These are phyloP conservation scores for Agapostemon virescens DNA, from an alignment of 2,888 invertebrate species.

Conservation along the genomic window DNA sequence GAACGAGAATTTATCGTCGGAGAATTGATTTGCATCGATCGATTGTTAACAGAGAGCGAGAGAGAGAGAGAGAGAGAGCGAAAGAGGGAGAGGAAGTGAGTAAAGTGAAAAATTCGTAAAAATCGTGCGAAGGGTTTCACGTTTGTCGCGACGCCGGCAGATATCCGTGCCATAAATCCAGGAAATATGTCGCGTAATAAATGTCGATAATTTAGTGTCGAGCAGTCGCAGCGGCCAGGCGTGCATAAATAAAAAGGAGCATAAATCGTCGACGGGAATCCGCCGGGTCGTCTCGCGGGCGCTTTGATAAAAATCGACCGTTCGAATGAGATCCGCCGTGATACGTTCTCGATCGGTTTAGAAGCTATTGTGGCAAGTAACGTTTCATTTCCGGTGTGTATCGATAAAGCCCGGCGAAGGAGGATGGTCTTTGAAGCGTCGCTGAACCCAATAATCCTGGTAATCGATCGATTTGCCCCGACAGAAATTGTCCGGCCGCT, in stretches of 20 bases:
- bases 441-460: constrained; percentile 35
- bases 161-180: not conserved
- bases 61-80: no score
- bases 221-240: not conserved
- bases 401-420: constrained; percentile 13
- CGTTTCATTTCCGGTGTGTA: constrained; percentile 26
- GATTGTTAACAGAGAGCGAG: not conserved
- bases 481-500: constrained; percentile 13
- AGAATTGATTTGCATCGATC: not conserved
- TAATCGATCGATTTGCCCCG: constrained; percentile 10
- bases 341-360: constrained; percentile 2
- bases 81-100: no score
- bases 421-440: constrained; percentile 6
- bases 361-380: constrained; percentile 9
- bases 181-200: not conserved
- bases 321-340: not conserved
- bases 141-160: not conserved
- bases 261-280: not conserved
- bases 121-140: not conserved
- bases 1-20: not conserved
- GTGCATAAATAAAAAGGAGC: constrained; percentile 14
- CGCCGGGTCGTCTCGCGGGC: not conserved
- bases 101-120: not conserved
- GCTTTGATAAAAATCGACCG: not conserved
- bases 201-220: constrained; percentile 5